These are phyloP conservation scores for Brenthis ino DNA, from an alignment of 2,888 invertebrate species.

Conservation along the genomic window DNA sequence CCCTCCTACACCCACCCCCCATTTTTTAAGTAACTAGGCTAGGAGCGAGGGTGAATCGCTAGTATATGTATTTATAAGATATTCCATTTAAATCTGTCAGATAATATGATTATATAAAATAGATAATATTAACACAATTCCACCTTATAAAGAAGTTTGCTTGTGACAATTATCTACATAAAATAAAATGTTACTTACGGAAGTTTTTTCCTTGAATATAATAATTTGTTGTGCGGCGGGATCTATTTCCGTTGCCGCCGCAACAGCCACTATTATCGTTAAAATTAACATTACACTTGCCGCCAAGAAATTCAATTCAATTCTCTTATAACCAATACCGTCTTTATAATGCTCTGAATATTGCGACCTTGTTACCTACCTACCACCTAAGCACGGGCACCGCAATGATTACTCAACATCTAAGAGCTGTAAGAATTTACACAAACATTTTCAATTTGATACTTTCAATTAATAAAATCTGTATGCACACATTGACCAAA, in stretches of 20 bases:
- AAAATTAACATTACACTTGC: slow-evolving; percentile 36
- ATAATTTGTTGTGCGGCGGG: slow-evolving; percentile 57
- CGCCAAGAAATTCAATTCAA: slow-evolving; percentile 33
- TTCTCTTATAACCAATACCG: slow-evolving; percentile 24
- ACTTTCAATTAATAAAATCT: too few species aligned
- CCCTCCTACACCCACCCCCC: too few species aligned
- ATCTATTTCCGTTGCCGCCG: slow-evolving; percentile 44
- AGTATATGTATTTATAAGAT: too few species aligned
- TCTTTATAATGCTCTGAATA: slow-evolving; percentile 43
- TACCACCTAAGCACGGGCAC: slow-evolving; percentile 36
- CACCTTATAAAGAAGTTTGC: too few species aligned
- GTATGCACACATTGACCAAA: too few species aligned
- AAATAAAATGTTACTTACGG: slow-evolving; percentile 44
- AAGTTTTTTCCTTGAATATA: slow-evolving; percentile 54
- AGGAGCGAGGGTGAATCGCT: too few species aligned
- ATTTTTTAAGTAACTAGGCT: too few species aligned
- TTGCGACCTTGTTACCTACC: slow-evolving; percentile 40
- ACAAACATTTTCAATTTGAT: not conserved
- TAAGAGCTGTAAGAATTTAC: slow-evolving; percentile 6
- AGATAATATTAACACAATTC: too few species aligned
- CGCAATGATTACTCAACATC: slow-evolving; percentile 38
- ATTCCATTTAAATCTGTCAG: too few species aligned
- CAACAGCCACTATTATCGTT: slow-evolving; percentile 39
- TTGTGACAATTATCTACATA: too few species aligned
- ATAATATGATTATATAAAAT: too few species aligned